These are phyloP conservation scores for Solea senegalensis DNA, from an alignment of 2,113 vertebrate genomes.

Conservation along the genomic window DNA sequence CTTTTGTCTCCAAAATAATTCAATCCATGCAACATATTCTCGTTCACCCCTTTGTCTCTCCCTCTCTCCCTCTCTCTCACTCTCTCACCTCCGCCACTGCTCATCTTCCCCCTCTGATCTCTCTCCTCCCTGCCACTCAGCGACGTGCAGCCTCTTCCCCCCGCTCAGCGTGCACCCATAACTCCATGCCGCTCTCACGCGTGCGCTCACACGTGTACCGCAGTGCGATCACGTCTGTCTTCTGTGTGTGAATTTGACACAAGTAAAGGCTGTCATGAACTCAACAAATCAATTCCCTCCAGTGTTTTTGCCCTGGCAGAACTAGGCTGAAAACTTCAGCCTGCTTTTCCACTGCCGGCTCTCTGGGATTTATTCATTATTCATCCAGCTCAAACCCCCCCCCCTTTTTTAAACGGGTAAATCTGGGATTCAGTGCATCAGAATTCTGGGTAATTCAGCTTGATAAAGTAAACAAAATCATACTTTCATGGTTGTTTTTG, in stretches of 20 bases:
- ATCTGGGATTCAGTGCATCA: constrained; percentile 38
- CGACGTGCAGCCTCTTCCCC: constrained; percentile 37
- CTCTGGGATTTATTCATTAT: constrained; percentile 64
- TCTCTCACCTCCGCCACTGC: constrained; percentile 28
- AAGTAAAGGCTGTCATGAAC: constrained; percentile 67
- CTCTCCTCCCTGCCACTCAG: constrained; percentile 44
- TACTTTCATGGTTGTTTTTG: constrained; percentile 23
- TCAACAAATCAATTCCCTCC: constrained; percentile 67
- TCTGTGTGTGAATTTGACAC: constrained; percentile 58
- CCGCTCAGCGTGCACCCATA: constrained; percentile 16
- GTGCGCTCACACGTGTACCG: constrained; percentile 9
- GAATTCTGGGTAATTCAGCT: constrained; percentile 21
- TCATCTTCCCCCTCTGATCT: constrained; percentile 47
- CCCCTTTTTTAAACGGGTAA: neutral
- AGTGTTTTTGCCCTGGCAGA: constrained; percentile 56
- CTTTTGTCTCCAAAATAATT: constrained; percentile 37
- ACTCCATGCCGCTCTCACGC: constrained; percentile 38
- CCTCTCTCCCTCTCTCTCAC: constrained; percentile 4
- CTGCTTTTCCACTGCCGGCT: constrained; percentile 47
- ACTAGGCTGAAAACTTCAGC: constrained; percentile 56
- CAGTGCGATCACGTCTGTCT: constrained; percentile 42
- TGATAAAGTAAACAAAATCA: constrained; percentile 11
- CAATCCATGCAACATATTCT: constrained; percentile 13
- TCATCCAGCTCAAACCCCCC: constrained; percentile 36
- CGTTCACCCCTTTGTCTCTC: neutral